These are phyloP conservation scores for Schizotus pectinicornis DNA, from an alignment of 2,888 invertebrate genomes.

Conservation along the genomic window DNA sequence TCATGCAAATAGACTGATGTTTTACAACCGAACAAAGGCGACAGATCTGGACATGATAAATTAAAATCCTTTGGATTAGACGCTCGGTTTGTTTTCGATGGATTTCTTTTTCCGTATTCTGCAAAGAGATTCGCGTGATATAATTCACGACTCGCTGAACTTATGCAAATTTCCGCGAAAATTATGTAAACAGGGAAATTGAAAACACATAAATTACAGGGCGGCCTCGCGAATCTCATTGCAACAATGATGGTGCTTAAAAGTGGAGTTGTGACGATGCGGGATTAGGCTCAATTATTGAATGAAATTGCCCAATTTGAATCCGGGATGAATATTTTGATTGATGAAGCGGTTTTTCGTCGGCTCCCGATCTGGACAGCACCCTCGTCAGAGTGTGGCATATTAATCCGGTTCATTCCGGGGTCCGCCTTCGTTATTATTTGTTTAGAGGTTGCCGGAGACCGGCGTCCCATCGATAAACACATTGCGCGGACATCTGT, in stretches of 20 bases:
- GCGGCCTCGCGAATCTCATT: not conserved
- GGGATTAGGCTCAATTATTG: not conserved
- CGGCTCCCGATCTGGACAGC: constrained; percentile 19
- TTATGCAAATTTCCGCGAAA: constrained; percentile 14
- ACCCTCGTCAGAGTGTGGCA: constrained; percentile 27
- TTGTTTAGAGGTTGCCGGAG: constrained; percentile 19
- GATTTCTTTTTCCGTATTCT: constrained; percentile 3
- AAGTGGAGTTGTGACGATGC: not conserved
- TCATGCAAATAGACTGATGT: constrained; percentile 37
- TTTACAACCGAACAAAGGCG: constrained; percentile 30
- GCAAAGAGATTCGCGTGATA: constrained; percentile 15
- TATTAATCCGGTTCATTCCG: constrained; percentile 28
- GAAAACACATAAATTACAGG: constrained; percentile 8
- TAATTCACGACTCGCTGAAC: constrained; percentile 3
- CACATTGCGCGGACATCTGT: constrained; percentile 26
- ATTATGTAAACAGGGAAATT: constrained; percentile 13
- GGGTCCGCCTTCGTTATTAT: constrained; percentile 22
- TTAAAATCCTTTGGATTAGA: constrained; percentile 30
- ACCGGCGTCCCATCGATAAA: constrained; percentile 16
- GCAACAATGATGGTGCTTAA: constrained; percentile 2
- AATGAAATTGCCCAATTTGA: constrained; percentile 17
- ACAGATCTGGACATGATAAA: constrained; percentile 40
- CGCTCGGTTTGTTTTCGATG: constrained; percentile 8
- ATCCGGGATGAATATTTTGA: constrained; percentile 26
- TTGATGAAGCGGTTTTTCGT: constrained; percentile 26